Evolutionary conservation across 2,888 invertebrate species (phyloP).

Genomic region (Agrotis exclamationis): DNA sequence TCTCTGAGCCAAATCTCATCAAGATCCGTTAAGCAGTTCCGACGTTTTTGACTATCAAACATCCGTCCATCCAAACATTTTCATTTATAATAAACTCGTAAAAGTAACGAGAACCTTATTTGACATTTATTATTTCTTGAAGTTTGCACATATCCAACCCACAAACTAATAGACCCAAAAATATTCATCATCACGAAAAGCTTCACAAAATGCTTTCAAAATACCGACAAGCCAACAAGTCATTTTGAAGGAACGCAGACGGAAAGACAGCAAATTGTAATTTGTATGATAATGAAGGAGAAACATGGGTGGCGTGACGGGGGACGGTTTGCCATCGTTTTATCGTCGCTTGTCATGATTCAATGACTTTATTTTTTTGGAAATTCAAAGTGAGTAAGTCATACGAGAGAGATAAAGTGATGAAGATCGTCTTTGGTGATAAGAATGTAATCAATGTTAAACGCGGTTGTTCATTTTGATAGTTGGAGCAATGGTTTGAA

Average conservation of each 20-base stretch:
- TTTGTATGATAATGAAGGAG: conserved; percentile 86
- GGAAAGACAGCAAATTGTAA: conserved; percentile 84
- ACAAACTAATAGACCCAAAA: conserved; percentile 14
- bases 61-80: too few species aligned
- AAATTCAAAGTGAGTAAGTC: conserved; percentile 32
- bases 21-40: too few species aligned
- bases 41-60: too few species aligned
- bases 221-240: conserved; percentile 47
- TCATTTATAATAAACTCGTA: too few species aligned
- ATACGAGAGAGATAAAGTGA: not conserved
- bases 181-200: conserved; percentile 41
- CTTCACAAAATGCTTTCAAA: conserved; percentile 36
- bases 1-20: too few species aligned
- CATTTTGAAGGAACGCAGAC: conserved; percentile 69
- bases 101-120: too few species aligned
- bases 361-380: conserved; percentile 67
- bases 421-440: not conserved
- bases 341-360: conserved; percentile 61
- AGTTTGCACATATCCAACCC: not conserved
- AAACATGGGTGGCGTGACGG: conserved; percentile 76
- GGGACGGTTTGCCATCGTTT: conserved; percentile 57
- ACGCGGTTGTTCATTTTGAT: too few species aligned
- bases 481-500: too few species aligned
- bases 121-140: too few species aligned
- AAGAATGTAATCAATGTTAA: not conserved